Evolutionary conservation across 1,140 invertebrate genomes (phyloP), one percentile per base, ranked within the genome.

Genomic region (Philotrypesis tridentata): DNA sequence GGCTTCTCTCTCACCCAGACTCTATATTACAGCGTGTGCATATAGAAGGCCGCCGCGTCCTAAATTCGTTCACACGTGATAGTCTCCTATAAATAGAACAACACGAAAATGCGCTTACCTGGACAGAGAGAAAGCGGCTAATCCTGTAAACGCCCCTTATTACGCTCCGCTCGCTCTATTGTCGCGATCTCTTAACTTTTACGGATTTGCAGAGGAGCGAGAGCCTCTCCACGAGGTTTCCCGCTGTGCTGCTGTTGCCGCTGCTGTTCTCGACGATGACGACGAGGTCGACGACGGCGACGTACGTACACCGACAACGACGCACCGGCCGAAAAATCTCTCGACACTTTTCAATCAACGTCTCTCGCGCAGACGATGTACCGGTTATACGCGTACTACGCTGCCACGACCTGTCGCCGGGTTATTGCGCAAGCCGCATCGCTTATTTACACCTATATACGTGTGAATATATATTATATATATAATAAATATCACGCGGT

Each of bases 131-230:
- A 70, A 25, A 73, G 68, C 5, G 33, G 21, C 17, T 70, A 63
- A 82, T 75, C 79, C 72, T 71, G 74, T 82, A 77, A 82, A 71
- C 29, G 48, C 29, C 23, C 55, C 29, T 82, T 77, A 71, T 82
- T 82, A 77, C 80, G 63, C 73, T 71, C 37, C n/a, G 48, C 7
- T 76, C 63, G 61, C 12, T 11, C 37, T 29, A 76, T 82, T 82
- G 74, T 76, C n/a, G 25, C 8, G 40, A 82, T 82, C 63, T 82
- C 43, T 82, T 82, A 82, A 82, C 80, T 82, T 76, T 82, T 82
- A 76, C 48, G 72, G 79, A 81, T 81, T 74, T 68, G 29, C 27
- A 65, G 23, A 55, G 67, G n/a, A n/a, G n/a, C n/a, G n/a, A n/a
- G n/a, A n/a, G n/a, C n/a, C n/a, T n/a, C n/a, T n/a, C n/a, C 61